Base-by-base conservation (phyloP, 2,113 vertebrate genomes). In the Heterocephalus glaber region DNA sequence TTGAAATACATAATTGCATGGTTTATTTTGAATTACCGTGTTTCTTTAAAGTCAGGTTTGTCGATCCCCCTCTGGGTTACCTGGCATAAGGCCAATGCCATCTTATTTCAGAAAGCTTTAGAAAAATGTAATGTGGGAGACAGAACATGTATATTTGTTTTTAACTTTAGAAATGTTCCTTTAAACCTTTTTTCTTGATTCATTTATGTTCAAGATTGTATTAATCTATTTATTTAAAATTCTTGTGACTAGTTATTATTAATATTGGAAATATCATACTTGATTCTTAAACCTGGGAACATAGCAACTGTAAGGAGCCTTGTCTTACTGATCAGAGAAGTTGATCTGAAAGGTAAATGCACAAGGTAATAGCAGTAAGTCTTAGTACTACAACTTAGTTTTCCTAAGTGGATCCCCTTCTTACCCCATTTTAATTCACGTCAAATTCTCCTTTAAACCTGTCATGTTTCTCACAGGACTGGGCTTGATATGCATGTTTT, bases 221-320 rank as follows among this genome's bases (percentile, higher is more conserved):
- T 87, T 92, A 66, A 81, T 82, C 2, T 41, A 79, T 13, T 80
- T 90, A 38, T 10, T 92, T 80, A 77, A 52, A 33, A 24, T 49
- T 87, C 60, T 93, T 77, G 76, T 60, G 14, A 72, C 68, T 84
- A 26, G 20, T 60, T 93, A 60, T 60, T 93, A 60, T 79, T 89
- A 79, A 76, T 89, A 79, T 54, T 96, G 66, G 89, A 91, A 72
- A 47, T 85, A 28, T 85, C 33, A 49, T 81, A 66, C 22, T 93
- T 76, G 58, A 65, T 65, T 86, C 11, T 33, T 83, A 68, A 79
- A 12, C 38, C 8, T 72, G 82, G 12, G 28, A 72, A 41, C 87
- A 58, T 81, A 80, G 10, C 72, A 85, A 38, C 3, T 89, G 9
- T 61, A 86, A 95, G 19, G 30, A 1, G 3, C 22, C 16, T 91